These are phyloP conservation scores for Hydropotes inermis DNA, from an alignment of 2,113 vertebrate genomes.

Conservation along the genomic window DNA sequence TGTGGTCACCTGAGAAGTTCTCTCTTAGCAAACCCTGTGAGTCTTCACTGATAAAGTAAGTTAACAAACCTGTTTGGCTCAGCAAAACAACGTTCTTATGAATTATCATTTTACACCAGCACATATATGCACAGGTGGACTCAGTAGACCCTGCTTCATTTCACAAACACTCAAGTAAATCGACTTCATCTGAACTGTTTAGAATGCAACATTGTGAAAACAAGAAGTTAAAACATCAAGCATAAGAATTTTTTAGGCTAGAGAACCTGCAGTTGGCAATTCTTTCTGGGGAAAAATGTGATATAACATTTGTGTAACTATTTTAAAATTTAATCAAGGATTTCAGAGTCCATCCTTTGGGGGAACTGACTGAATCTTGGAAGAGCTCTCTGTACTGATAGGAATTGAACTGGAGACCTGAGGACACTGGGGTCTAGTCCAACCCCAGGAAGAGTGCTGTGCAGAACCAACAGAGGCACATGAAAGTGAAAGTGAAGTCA, in stretches of 20 bases:
- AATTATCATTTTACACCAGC: neutral
- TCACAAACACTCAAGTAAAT: neutral
- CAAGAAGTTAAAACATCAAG: neutral
- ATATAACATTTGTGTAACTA: neutral
- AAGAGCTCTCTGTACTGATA: neutral
- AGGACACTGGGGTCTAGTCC: neutral
- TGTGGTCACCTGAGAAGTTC: neutral
- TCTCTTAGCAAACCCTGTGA: neutral
- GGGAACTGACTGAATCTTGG: neutral
- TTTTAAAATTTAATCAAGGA: conserved; percentile 4
- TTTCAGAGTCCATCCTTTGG: neutral
- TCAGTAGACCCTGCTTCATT: neutral
- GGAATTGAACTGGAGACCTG: neutral
- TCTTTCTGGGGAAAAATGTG: neutral
- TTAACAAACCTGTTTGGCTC: neutral
- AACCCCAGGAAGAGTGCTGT: neutral
- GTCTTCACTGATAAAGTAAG: neutral
- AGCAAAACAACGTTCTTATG: neutral
- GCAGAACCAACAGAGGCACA: neutral
- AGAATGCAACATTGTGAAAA: neutral
- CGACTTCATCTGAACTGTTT: neutral
- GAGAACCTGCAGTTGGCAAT: neutral
- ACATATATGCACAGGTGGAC: neutral
- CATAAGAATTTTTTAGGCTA: neutral
- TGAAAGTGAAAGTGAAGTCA: neutral